These are phyloP conservation scores for Eristalis arbustorum DNA, from an alignment of 2,888 invertebrate genomes.

Conservation along the genomic window DNA sequence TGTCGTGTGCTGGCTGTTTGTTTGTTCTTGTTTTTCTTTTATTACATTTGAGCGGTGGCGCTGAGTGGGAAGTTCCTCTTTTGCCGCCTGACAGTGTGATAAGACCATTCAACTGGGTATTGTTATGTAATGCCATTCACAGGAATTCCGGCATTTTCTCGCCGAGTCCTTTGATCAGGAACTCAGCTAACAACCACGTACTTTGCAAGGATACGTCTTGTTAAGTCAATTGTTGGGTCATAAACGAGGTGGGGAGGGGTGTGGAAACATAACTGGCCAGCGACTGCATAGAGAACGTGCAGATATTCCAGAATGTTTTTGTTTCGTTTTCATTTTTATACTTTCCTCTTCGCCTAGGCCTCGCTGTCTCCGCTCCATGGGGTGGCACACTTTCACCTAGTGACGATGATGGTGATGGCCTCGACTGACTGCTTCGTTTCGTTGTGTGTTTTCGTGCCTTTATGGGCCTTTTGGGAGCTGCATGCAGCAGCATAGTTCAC, in stretches of 20 bases:
- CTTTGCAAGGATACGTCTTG: conserved; percentile 56
- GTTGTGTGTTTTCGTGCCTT: not conserved
- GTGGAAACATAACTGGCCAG: conserved; percentile 38
- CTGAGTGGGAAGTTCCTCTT: not conserved
- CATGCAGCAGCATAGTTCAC: not conserved
- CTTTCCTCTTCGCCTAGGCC: not conserved
- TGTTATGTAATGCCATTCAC: conserved; percentile 49
- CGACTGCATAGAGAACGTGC: conserved; percentile 60
- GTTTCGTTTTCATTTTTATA: not conserved
- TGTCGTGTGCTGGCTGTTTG: not conserved
- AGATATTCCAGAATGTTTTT: conserved; percentile 27
- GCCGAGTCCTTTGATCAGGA: conserved; percentile 53
- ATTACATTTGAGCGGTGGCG: conserved; percentile 3
- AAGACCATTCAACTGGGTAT: conserved; percentile 55
- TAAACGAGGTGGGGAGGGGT: conserved; percentile 18
- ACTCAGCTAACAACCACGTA: conserved; percentile 48
- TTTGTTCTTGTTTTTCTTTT: not conserved
- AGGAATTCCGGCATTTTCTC: conserved; percentile 42
- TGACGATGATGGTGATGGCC: too few relatives aligned
- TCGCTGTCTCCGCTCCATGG: not conserved
- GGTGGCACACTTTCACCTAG: not conserved
- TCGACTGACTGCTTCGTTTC: too few relatives aligned
- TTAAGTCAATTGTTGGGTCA: conserved; percentile 62
- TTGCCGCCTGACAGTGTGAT: conserved; percentile 33
- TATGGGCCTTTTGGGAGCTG: not conserved